Evolutionary conservation across 2,888 invertebrate genomes (phyloP).

Genomic region (Nemoura dubitans): DNA sequence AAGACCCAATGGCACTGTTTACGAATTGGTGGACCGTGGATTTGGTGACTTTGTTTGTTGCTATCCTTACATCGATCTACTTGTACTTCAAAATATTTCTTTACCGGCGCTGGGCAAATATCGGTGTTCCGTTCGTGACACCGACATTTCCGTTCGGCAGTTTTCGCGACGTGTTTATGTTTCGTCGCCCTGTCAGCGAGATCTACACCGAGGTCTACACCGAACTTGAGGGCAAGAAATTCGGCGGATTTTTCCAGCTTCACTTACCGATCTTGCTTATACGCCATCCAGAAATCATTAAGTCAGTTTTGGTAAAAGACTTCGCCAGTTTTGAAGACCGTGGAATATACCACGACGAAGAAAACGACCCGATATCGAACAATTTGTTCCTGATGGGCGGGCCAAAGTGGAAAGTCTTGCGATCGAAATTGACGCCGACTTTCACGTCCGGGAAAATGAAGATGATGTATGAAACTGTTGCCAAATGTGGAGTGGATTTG

Average conservation of each 20-base stretch:
- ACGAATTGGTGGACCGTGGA: not conserved
- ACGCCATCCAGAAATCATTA: constrained; percentile 43
- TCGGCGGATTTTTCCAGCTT: constrained; percentile 25
- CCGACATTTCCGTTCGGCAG: constrained; percentile 39
- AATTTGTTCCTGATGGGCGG: constrained; percentile 57
- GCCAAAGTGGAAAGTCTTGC: constrained; percentile 57
- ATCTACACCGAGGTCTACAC: not conserved
- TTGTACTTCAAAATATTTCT: too few relatives aligned
- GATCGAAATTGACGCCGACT: constrained; percentile 59
- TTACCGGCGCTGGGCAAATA: constrained; percentile 44
- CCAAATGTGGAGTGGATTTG: constrained; percentile 54
- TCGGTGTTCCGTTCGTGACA: constrained; percentile 39
- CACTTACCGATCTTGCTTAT: constrained; percentile 22
- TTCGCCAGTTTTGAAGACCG: constrained; percentile 48
- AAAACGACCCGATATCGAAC: constrained; percentile 54
- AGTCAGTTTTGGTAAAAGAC: constrained; percentile 41
- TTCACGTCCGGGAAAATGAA: constrained; percentile 60
- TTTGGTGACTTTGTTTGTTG: not conserved
- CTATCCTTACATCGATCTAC: too few relatives aligned
- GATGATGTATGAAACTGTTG: constrained; percentile 56
- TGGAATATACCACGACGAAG: constrained; percentile 46
- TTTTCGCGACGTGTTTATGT: not conserved
- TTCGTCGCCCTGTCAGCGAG: not conserved
- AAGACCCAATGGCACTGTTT: not conserved
- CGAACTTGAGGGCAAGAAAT: not conserved